Conservation (phyloP, 2,113 vertebrate genomes). For the Crotalus helleri region DNA sequence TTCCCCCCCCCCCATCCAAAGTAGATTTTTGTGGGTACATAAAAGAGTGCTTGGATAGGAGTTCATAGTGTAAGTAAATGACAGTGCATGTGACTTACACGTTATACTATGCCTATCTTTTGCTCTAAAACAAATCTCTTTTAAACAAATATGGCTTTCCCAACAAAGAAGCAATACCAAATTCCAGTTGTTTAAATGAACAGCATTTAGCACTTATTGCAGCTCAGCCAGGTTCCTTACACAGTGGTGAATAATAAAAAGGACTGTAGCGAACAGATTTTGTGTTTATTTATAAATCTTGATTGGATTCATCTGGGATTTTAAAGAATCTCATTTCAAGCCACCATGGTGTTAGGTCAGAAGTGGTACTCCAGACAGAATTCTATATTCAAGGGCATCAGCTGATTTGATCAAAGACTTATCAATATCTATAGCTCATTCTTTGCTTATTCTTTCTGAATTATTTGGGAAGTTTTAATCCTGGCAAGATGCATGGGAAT, state of each 20-base stretch:
- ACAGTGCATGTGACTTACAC: background rate
- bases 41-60: background rate
- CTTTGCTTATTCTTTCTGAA: background rate
- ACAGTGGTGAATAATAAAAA: background rate
- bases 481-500: background rate
- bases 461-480: background rate
- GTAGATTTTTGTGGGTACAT: background rate
- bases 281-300: background rate
- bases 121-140: background rate
- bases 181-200: background rate
- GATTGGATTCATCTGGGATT: background rate
- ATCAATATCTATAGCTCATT: background rate
- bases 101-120: background rate
- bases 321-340: background rate
- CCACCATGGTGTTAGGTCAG: background rate
- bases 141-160: background rate
- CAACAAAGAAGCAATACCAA: background rate
- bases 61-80: background rate
- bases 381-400: background rate
- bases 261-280: background rate
- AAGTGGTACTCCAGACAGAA: background rate
- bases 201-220: background rate
- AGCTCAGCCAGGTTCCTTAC: background rate
- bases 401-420: background rate
- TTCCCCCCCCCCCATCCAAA: background rate